Conservation (phyloP, 2,797 vertebrate genomes). For the Sorex maritimensis region DNA sequence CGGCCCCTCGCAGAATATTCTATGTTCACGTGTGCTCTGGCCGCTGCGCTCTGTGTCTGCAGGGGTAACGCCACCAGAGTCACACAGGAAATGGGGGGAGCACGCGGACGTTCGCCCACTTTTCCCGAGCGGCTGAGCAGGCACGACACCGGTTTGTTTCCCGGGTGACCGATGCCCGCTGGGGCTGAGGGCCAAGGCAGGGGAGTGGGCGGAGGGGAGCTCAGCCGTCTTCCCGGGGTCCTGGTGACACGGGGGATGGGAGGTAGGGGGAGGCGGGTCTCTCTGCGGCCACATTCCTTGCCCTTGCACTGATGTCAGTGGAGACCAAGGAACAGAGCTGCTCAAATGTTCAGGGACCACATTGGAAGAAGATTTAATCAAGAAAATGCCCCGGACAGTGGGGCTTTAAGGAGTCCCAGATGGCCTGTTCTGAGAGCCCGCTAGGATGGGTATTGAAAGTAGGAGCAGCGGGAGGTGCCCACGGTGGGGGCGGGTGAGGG, state of each 20-base stretch:
- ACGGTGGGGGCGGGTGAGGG: too few species aligned
- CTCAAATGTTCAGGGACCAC: not conserved
- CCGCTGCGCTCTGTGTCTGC: too few species aligned
- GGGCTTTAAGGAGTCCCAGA: not conserved
- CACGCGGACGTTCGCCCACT: too few species aligned
- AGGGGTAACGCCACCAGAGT: too few species aligned
- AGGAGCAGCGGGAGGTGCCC: too few species aligned
- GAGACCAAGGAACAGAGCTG: not conserved
- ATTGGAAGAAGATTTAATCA: not conserved
- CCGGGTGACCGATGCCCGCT: not conserved
- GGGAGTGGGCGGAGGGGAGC: not conserved
- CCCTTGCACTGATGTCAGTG: not conserved
- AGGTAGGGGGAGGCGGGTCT: not conserved
- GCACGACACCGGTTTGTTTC: not conserved
- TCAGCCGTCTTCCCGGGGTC: not conserved
- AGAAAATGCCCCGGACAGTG: not conserved
- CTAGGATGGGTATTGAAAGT: not conserved
- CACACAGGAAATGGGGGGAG: too few species aligned
- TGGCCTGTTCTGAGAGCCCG: not conserved
- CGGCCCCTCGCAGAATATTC: too few species aligned
- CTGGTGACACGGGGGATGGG: not conserved
- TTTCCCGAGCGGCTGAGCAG: not conserved
- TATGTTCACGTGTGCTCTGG: too few species aligned
- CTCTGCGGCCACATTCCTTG: not conserved
- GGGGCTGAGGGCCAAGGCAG: not conserved